Percentiles rank a stretch among this genome's conserved stretches.
These are phyloP conservation scores for Mormyrus lacerda DNA, from an alignment of 2,113 vertebrate genomes.

Conservation along the genomic window DNA sequence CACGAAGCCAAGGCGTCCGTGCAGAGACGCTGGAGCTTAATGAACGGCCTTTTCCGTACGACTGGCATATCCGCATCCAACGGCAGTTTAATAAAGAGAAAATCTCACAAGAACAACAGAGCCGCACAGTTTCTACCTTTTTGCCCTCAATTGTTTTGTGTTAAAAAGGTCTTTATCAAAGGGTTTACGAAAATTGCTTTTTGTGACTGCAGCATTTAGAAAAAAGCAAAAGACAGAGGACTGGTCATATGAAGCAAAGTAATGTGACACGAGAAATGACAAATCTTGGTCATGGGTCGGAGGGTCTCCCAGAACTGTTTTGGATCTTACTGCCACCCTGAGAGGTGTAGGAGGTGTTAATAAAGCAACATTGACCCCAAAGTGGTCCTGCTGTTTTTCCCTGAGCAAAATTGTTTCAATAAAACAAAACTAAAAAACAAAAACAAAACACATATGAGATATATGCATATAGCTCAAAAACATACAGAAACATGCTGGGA, in stretches of 20 bases:
- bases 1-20: neutral
- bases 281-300: neutral
- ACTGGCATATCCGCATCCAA: neutral
- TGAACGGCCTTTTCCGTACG: neutral
- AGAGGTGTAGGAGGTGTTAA: neutral
- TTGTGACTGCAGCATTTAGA: neutral
- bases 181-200: neutral
- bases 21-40: neutral
- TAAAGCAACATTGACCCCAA: neutral
- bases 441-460: neutral
- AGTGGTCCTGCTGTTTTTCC: constrained; percentile 3
- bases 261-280: neutral
- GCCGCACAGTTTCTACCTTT: neutral
- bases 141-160: neutral
- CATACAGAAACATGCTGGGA: neutral
- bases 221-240: neutral
- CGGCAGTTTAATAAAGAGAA: neutral
- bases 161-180: neutral
- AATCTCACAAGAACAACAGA: neutral
- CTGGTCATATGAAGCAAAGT: neutral
- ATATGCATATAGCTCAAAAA: neutral
- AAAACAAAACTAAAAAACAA: neutral
- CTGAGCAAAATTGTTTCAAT: neutral
- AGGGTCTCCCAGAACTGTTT: neutral
- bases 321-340: neutral